Conservation (phyloP, 2,888 invertebrate species). For the Seira sanloemensis region DNA sequence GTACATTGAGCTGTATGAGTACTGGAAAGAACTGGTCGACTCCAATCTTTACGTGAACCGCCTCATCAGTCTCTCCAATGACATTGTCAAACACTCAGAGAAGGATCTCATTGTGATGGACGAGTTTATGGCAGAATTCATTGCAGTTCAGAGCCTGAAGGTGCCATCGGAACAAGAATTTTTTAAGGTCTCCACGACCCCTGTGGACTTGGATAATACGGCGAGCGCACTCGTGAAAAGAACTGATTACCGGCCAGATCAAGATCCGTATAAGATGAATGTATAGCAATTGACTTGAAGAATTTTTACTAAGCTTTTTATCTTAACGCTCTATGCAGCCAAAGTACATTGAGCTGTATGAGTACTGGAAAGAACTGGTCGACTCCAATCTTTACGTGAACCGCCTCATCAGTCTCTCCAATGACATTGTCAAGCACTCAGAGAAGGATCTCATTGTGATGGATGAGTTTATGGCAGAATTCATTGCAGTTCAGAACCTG, state of each 20-base stretch:
- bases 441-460: slow-evolving; percentile 54
- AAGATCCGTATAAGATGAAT: too few species aligned
- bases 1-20: slow-evolving; percentile 56
- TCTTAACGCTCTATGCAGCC: slow-evolving; percentile 49
- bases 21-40: slow-evolving; percentile 66
- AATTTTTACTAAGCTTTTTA: too few species aligned
- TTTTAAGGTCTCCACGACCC: slow-evolving; percentile 60
- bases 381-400: slow-evolving; percentile 62
- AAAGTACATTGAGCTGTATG: slow-evolving; percentile 60
- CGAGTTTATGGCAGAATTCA: slow-evolving; percentile 42
- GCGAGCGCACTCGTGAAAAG: slow-evolving; percentile 56
- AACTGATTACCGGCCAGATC: slow-evolving; percentile 58
- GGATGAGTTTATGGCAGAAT: slow-evolving; percentile 52
- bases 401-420: slow-evolving; percentile 34
- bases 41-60: slow-evolving; percentile 57
- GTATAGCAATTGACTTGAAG: too few species aligned
- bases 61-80: slow-evolving; percentile 29
- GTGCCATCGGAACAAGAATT: slow-evolving; percentile 64
- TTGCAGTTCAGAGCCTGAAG: slow-evolving; percentile 14
- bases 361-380: slow-evolving; percentile 62
- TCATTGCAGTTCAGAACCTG: slow-evolving; percentile 18
- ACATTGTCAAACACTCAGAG: slow-evolving; percentile 49
- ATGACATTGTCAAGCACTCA: slow-evolving; percentile 35
- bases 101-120: slow-evolving; percentile 58
- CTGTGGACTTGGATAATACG: slow-evolving; percentile 48